Base-by-base conservation (phyloP, 1,140 invertebrate genomes). In the Catajapyx aquilonaris region DNA sequence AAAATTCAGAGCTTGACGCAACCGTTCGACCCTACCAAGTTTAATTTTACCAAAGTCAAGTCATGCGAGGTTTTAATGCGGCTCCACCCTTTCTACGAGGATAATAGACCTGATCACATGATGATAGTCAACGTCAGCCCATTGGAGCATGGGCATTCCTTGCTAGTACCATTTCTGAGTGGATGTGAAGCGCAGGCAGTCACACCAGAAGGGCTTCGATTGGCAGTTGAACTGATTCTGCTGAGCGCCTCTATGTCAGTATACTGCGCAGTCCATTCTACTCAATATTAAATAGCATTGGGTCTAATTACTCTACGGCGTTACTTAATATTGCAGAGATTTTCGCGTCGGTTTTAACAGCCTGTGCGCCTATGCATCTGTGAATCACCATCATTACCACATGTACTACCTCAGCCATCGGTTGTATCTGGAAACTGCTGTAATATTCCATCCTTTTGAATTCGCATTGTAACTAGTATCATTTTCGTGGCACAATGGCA, bases 331-430 rank as follows among this genome's bases (percentile, higher is more conserved):
- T 60, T 62, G 15, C 51, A 69, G 66, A 35, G 52, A 62, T 48
- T 55, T 80, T 5, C 60, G 72, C 38, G 54, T 76, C 30, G 67
- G 65, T 20, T 81, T 78, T 49, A 85, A 85, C 56, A 73, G 76
- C 50, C 53, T 81, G 17, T 76, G 77, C 58, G 79, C 68, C 15
- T 66, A 68, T 54, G 76, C 79, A 28, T 81, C 78, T 20, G 74
- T 85, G 1, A 84, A 84, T 57, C 79, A 84, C 57, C 61, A 76
- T 22, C 79, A 85, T 50, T 73, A 70, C 50, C 80, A 84, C 57
- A 49, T 73, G 1, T 77, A 76, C 50, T 71, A 80, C 47, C 55
- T 80, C 25, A 57, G 67, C 20, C 49, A 66, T 25, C 53, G 56
- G 33, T 62, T 81, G 43, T 60, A 64, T 36, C 55, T 78, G 5